Base-by-base conservation (phyloP, 2,888 invertebrate genomes). In the Globia sparganii region DNA sequence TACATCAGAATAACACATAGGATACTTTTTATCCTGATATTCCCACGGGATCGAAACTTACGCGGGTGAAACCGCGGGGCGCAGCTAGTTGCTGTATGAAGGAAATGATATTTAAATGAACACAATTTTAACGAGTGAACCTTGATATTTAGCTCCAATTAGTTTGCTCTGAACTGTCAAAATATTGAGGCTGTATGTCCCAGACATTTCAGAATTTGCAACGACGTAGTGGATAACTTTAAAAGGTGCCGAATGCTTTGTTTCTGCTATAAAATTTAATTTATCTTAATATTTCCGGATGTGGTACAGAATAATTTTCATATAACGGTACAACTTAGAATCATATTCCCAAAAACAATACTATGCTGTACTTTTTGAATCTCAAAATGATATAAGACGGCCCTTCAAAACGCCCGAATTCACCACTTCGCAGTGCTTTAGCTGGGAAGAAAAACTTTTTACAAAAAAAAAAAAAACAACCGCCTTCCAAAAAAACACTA, bases 71-170 rank as follows among this genome's bases (percentile, higher is more conserved):
- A n/a, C n/a, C n/a, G n/a, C n/a, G n/a, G n/a, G n/a, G n/a, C n/a
- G n/a, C n/a, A n/a, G n/a, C n/a, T n/a, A n/a, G n/a, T n/a, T 40
- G 40, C 34, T 73, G 61, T 28, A 61, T 80, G 72, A 77, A 84
- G 89, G 87, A 86, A 89, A 86, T 85, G 28, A 72, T 85, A 85
- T 90, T 89, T 85, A 82, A 82, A 81, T 85, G 68, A 85, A 80
- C 71, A 76, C 75, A 88, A 83, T 86, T 88, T 86, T 76, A 78
- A 87, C 81, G 75, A 72, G 62, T 75, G 82, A 81, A 88, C 91
- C 91, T 90, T 91, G 91, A 86, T 91, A 91, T 91, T 91, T 90
- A 84, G 80, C 83, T 87, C 85, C 81, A 89, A 86, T 88, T 88
- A 86, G 81, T 87, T 85, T 83, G 80, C 78, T 83, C 77, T 71